Evolutionary conservation across 2,888 invertebrate genomes (phyloP).

Genomic region (Xylota segnis): DNA sequence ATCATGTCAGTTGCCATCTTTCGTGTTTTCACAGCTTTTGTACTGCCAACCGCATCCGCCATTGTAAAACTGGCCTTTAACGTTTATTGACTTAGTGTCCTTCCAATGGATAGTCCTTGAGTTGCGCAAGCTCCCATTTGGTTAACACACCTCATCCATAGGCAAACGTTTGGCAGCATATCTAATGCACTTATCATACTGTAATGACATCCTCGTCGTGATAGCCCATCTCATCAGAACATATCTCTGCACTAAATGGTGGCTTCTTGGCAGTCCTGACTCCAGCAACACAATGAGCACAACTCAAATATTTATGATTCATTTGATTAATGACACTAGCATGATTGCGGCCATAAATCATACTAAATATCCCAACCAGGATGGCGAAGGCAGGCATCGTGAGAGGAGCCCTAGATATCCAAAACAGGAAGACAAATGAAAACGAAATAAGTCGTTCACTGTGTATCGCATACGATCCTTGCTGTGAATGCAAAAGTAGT

Average conservation of each 20-base stretch:
- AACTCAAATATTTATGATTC: conserved; percentile 46
- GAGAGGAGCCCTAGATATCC: not conserved
- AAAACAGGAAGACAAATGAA: conserved; percentile 16
- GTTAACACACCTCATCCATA: no score
- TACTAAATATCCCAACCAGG: conserved; percentile 20
- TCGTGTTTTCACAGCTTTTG: no score
- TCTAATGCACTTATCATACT: conserved; percentile 19
- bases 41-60: no score
- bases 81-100: no score
- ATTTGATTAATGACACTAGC: conserved; percentile 53
- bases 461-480: conserved; percentile 8
- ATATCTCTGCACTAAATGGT: conserved; percentile 5
- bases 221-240: conserved; percentile 1
- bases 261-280: conserved; percentile 24
- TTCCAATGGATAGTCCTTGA: no score
- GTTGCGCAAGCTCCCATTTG: no score
- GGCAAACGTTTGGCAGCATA: not conserved
- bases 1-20: no score
- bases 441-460: conserved; percentile 11
- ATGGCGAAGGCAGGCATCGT: not conserved
- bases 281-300: conserved; percentile 6
- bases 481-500: conserved; percentile 20
- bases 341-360: conserved; percentile 54
- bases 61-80: no score
- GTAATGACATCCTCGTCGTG: conserved; percentile 19